Base-by-base conservation (phyloP, 2,888 invertebrate genomes). In the Drosophila prolongata region DNA sequence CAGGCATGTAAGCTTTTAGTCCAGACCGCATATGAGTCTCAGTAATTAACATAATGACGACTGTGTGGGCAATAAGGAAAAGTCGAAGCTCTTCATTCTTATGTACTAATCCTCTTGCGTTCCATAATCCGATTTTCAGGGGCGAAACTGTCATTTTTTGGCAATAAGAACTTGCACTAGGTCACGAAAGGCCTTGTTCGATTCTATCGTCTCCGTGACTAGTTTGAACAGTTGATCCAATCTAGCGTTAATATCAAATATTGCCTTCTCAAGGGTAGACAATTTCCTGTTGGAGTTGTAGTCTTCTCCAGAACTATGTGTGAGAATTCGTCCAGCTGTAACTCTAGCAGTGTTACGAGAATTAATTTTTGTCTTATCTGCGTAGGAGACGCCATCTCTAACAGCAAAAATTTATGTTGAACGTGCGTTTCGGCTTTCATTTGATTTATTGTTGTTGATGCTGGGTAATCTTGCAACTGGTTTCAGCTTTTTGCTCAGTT, bases 41-140 rank as follows among this genome's bases (percentile, higher is more conserved):
- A 6, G 38, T 14, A 38, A 53, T 27, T 3, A 53, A 8, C 42
- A 54, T 43, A n/a, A 43, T 42, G 16, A n/a, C 52, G 2, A 52
- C 3, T 10, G 19, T n/a, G 52, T 38, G 2, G 3, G 1, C 24
- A 52, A 38, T 10, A 52, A 52, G 52, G 11, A 30, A 27, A 40
- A 42, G 42, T 42, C 43, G 34, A 16, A 16, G 16, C 16, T 16
- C 16, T 16, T 16, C 16, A 16, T 13, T 34, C 13, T 43, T 30
- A 6, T 6, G 5, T 30, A 6, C 27, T 6, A 6, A 6, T 1
- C 27, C 27, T 30, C 27, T 30, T 34, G 30, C 43, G 16, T 30
- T 54, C 42, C 34, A 54, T 43, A 53, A 42, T 53, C 40, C 53
- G 30, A 54, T 43, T 54, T 54, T 54, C 43, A 30, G 16, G 1